Conservation (phyloP, 2,113 vertebrate genomes). For the Glareola pratincola region DNA sequence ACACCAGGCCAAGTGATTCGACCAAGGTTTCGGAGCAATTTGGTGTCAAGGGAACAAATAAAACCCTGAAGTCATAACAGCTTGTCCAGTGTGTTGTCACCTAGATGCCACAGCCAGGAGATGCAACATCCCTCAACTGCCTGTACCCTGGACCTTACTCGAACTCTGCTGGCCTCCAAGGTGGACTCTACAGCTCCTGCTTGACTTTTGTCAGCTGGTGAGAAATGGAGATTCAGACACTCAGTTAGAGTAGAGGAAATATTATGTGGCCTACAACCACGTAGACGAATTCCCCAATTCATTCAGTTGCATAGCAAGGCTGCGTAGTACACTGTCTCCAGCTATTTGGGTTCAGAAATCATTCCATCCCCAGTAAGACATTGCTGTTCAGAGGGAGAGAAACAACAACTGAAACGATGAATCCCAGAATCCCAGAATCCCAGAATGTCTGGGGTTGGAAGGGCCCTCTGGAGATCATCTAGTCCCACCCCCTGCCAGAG, state of each 20-base stretch:
- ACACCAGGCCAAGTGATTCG: background rate
- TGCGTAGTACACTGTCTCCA: background rate
- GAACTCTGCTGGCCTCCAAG: background rate
- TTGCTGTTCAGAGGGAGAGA: background rate
- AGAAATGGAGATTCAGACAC: background rate
- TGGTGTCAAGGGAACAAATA: background rate
- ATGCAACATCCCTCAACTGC: background rate
- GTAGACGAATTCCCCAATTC: background rate
- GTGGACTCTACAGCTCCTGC: background rate
- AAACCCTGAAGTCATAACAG: background rate
- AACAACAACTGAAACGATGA: background rate
- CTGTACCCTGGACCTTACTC: rapidly evolving
- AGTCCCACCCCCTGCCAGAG: too few relatives aligned
- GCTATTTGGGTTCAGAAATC: background rate
- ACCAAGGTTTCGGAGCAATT: background rate
- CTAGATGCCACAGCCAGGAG: background rate
- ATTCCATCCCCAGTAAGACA: background rate
- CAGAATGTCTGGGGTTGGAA: too few relatives aligned
- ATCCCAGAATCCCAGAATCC: background rate
- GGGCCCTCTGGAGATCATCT: too few relatives aligned
- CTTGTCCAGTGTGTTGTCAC: background rate
- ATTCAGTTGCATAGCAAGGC: background rate
- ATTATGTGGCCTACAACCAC: background rate
- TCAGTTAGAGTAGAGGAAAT: background rate
- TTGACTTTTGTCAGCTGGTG: slow-evolving; percentile 9